Evolutionary conservation across 2,113 vertebrate genomes (phyloP).

Genomic region (Hiodon alosoides): DNA sequence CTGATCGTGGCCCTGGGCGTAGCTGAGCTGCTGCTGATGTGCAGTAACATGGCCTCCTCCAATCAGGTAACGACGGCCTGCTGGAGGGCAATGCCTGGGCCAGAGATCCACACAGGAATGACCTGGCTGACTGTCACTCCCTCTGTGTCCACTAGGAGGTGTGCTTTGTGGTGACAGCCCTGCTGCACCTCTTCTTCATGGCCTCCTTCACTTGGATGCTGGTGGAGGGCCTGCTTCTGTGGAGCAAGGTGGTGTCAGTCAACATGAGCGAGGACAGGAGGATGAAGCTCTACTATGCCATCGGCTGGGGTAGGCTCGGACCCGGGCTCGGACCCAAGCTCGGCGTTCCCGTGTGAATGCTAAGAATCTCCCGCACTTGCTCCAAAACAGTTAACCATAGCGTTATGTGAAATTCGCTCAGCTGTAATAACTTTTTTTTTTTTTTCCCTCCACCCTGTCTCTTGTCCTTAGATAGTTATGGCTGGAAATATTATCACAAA

Average conservation of each 20-base stretch:
- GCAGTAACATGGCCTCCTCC: conserved; percentile 72
- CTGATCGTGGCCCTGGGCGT: conserved; percentile 75
- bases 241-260: conserved; percentile 86
- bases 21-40: conserved; percentile 78
- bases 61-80: conserved; percentile 59
- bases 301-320: conserved; percentile 76
- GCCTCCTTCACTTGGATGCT: conserved; percentile 90
- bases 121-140: not conserved
- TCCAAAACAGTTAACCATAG: too few species aligned
- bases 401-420: too few species aligned
- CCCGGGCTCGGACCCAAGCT: not conserved
- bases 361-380: not conserved
- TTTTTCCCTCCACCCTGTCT: not conserved
- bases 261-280: conserved; percentile 75
- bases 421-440: not conserved
- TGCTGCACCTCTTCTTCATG: conserved; percentile 84
- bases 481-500: too few species aligned
- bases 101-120: not conserved
- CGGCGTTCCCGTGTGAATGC: not conserved
- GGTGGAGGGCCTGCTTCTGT: conserved; percentile 83
- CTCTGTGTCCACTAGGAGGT: conserved; percentile 52
- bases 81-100: not conserved
- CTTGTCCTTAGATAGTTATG: too few species aligned
- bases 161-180: conserved; percentile 71
- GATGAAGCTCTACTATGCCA: conserved; percentile 76